These are phyloP conservation scores for Lumbricus terrestris DNA, from an alignment of 2,888 invertebrate species.

Conservation along the genomic window DNA sequence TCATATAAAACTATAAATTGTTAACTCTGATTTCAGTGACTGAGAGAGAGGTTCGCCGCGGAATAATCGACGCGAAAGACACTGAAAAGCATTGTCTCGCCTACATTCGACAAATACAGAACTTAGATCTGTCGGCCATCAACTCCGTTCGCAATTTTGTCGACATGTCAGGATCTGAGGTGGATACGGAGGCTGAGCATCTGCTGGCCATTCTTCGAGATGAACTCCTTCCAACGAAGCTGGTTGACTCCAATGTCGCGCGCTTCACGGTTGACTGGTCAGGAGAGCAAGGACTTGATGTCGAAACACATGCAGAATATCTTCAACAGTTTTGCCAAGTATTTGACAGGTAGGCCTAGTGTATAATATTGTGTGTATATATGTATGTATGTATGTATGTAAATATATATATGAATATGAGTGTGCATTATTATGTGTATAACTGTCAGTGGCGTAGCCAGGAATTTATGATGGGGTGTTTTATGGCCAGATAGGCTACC, in stretches of 20 bases:
- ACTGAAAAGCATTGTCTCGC: conserved; percentile 89
- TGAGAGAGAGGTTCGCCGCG: conserved; percentile 94
- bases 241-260: conserved; percentile 33
- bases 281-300: conserved; percentile 81
- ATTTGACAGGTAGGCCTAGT: conserved; percentile 69
- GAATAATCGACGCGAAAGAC: conserved; percentile 86
- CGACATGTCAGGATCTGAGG: conserved; percentile 73
- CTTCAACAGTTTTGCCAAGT: conserved; percentile 89
- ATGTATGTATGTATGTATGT: not conserved
- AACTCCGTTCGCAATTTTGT: conserved; percentile 82
- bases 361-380: no score
- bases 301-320: conserved; percentile 89
- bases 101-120: conserved; percentile 88
- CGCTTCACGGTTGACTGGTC: conserved; percentile 87
- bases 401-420: not conserved
- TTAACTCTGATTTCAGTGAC: conserved; percentile 72
- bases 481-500: no score
- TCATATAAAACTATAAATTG: not conserved
- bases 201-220: conserved; percentile 74
- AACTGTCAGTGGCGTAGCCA: no score
- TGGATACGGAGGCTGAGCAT: conserved; percentile 90
- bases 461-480: no score
- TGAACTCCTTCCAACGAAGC: conserved; percentile 43
- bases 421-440: not conserved
- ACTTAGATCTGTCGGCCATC: conserved; percentile 76